Evolutionary conservation across 1,140 invertebrate species (phyloP).

Genomic region (Procambarus virginalis): DNA sequence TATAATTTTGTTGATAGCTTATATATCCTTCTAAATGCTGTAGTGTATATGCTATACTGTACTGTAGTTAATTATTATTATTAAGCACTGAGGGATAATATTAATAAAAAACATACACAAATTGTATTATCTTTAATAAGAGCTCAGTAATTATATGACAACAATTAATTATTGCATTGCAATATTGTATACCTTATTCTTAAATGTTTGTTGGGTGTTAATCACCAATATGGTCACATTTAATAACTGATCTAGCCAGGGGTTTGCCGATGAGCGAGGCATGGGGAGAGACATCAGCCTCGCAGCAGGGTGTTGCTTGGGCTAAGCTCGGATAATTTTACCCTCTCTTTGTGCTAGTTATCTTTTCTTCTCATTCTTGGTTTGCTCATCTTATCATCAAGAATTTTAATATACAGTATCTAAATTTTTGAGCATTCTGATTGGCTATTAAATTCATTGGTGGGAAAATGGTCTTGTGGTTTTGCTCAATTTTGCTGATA

Average conservation of each 20-base stretch:
- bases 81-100: no score
- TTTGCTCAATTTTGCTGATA: background rate
- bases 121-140: no score
- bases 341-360: background rate
- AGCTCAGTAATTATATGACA: no score
- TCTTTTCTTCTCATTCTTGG: background rate
- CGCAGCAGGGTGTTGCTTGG: conserved; percentile 25
- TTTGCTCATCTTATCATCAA: background rate
- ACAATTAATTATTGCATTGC: background rate
- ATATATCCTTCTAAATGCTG: no score
- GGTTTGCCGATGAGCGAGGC: conserved; percentile 46
- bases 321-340: conserved; percentile 42
- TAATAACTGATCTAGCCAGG: conserved; percentile 23
- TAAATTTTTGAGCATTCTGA: background rate
- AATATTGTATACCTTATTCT: background rate
- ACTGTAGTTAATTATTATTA: no score
- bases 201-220: background rate
- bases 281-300: conserved; percentile 44
- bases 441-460: background rate
- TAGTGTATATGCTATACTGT: no score
- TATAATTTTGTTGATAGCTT: no score
- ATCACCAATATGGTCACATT: conserved; percentile 19
- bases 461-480: background rate
- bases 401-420: background rate
- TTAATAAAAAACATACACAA: no score